Evolutionary conservation across 2,888 invertebrate genomes (phyloP).

Genomic region (Aquatica leii): DNA sequence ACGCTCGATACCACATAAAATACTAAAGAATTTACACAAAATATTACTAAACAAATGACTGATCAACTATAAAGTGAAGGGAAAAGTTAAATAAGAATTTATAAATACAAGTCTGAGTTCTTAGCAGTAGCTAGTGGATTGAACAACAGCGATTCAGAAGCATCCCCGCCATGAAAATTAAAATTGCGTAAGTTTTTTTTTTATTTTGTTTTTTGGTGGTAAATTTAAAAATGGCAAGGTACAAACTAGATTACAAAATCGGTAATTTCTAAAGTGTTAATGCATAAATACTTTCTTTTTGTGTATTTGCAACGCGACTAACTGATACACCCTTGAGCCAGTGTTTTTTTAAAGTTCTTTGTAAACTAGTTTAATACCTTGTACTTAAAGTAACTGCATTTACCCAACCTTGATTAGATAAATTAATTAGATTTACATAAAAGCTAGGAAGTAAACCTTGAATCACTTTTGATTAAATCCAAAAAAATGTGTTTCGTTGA

Average conservation of each 20-base stretch:
- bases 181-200: slow-evolving; percentile 53
- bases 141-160: slow-evolving; percentile 52
- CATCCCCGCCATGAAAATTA: slow-evolving; percentile 53
- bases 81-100: slow-evolving; percentile 58
- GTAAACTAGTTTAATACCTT: slow-evolving; percentile 22
- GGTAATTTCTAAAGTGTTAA: no score
- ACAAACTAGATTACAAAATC: no score
- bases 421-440: slow-evolving; percentile 34
- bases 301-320: no score
- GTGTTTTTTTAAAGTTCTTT: slow-evolving; percentile 4
- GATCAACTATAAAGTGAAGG: slow-evolving; percentile 59
- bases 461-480: slow-evolving; percentile 24
- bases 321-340: neutral
- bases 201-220: slow-evolving; percentile 15
- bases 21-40: slow-evolving; percentile 2
- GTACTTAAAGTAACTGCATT: slow-evolving; percentile 34
- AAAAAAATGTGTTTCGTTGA: slow-evolving; percentile 10
- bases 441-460: slow-evolving; percentile 35
- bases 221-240: neutral
- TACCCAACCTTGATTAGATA: slow-evolving; percentile 41
- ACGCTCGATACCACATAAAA: slow-evolving; percentile 15
- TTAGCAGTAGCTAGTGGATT: slow-evolving; percentile 55
- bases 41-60: slow-evolving; percentile 32
- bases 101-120: slow-evolving; percentile 57
- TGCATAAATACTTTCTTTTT: no score